Conservation (phyloP, 2,797 vertebrate genomes). For the Clarias fuscus region DNA sequence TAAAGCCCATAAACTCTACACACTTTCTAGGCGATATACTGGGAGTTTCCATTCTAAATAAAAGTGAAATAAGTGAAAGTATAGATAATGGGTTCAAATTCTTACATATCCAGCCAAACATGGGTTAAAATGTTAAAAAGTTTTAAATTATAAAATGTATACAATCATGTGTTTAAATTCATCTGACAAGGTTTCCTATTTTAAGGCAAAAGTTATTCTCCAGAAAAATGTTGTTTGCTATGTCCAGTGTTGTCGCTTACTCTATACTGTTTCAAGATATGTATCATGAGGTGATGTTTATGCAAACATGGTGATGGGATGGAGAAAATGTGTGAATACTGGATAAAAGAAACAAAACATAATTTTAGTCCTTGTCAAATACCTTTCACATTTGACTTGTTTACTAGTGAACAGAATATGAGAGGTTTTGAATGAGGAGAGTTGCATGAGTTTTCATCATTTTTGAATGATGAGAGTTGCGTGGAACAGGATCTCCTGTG, state of each 20-base stretch:
- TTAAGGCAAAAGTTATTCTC: not conserved
- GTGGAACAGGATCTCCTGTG: constrained; percentile 1
- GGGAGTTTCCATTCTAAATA: not conserved
- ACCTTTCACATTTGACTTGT: not conserved
- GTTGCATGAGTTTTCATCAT: too few species aligned
- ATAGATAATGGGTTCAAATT: too few species aligned
- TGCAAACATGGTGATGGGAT: not conserved
- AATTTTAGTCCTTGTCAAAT: not conserved
- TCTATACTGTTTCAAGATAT: not conserved
- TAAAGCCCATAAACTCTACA: too few species aligned
- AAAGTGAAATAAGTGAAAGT: too few species aligned
- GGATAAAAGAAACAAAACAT: not conserved
- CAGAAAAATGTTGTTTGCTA: not conserved
- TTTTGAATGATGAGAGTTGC: not conserved
- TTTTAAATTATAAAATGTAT: too few species aligned
- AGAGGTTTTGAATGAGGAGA: not conserved
- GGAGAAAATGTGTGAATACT: not conserved
- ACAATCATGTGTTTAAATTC: not conserved
- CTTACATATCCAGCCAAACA: too few species aligned
- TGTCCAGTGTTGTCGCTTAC: not conserved
- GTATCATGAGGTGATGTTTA: not conserved
- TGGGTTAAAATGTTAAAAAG: too few species aligned
- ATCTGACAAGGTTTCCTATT: not conserved
- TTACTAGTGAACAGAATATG: not conserved
- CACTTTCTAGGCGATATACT: not conserved